phyloP scores from a whole-genome alignment of 2,113 vertebrate genomes.

The Plestiodon gilberti region DNA sequence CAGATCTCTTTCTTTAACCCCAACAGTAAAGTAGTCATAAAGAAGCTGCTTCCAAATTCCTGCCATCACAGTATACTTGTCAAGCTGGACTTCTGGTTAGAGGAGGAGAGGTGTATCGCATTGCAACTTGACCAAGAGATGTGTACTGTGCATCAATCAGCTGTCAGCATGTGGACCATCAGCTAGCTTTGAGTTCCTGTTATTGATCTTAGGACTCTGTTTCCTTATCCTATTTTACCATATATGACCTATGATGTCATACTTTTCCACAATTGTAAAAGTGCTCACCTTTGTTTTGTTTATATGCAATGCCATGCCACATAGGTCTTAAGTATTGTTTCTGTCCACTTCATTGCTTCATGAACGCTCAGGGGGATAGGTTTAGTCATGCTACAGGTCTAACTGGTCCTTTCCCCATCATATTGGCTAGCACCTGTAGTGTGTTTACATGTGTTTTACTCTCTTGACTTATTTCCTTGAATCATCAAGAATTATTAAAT shows the following conservation, averaged over 20 bases:
- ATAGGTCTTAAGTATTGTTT: no score
- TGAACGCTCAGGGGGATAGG: background rate
- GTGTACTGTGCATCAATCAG: background rate
- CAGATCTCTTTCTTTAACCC: background rate
- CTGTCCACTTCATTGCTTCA: background rate
- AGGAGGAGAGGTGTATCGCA: no score
- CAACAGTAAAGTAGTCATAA: background rate
- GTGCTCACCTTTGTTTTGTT: background rate
- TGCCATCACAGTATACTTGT: background rate
- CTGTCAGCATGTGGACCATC: background rate
- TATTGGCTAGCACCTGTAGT: background rate
- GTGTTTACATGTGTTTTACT: background rate
- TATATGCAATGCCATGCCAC: background rate
- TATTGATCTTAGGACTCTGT: background rate
- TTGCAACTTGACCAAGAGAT: background rate
- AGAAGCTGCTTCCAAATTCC: background rate
- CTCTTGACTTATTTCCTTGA: background rate
- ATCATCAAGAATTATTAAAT: background rate
- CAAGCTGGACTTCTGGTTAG: background rate
- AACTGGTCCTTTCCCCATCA: no score
- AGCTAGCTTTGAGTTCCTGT: background rate
- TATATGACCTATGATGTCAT: background rate
- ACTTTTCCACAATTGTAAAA: background rate
- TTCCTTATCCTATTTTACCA: background rate
- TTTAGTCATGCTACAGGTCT: no score